These are phyloP conservation scores for Periplaneta americana DNA, from an alignment of 1,140 invertebrate species.

Conservation along the genomic window DNA sequence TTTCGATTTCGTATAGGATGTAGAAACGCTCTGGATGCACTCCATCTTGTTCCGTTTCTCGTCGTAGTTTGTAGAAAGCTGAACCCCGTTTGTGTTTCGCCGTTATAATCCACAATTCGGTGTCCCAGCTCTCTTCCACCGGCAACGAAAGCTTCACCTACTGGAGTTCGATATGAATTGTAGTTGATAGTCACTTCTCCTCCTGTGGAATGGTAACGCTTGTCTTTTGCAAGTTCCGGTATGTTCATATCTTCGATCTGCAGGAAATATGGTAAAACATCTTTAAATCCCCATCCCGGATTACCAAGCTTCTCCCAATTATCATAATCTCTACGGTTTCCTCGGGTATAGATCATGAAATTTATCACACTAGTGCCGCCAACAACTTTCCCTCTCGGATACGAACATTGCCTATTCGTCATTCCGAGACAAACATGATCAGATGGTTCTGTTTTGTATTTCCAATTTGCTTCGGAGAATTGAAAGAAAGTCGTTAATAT, in stretches of 20 bases:
- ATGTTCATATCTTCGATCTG: conserved; percentile 33
- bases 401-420: conserved; percentile 69
- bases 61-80: conserved; percentile 53
- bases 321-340: conserved; percentile 53
- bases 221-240: no score
- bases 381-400: conserved; percentile 35
- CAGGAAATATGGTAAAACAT: conserved; percentile 46
- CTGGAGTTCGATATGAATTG: conserved; percentile 48
- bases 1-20: conserved; percentile 52
- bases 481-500: no score
- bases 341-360: conserved; percentile 56
- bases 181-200: conserved; percentile 42
- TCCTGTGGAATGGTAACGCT: conserved; percentile 52
- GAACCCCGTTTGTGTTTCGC: conserved; percentile 54
- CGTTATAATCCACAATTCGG: conserved; percentile 67
- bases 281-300: conserved; percentile 51
- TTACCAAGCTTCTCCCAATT: conserved; percentile 52
- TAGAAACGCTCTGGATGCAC: conserved; percentile 57
- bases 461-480: no score
- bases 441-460: no score
- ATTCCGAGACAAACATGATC: no score
- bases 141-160: conserved; percentile 60
- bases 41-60: conserved; percentile 62
- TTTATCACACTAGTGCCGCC: conserved; percentile 59
- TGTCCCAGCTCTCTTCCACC: conserved; percentile 59